A percentile compares a stretch with the other conserved stretches of the same genome.
These are phyloP conservation scores for Diorhabda elongata DNA, from an alignment of 1,140 invertebrate species.

Conservation along the genomic window DNA sequence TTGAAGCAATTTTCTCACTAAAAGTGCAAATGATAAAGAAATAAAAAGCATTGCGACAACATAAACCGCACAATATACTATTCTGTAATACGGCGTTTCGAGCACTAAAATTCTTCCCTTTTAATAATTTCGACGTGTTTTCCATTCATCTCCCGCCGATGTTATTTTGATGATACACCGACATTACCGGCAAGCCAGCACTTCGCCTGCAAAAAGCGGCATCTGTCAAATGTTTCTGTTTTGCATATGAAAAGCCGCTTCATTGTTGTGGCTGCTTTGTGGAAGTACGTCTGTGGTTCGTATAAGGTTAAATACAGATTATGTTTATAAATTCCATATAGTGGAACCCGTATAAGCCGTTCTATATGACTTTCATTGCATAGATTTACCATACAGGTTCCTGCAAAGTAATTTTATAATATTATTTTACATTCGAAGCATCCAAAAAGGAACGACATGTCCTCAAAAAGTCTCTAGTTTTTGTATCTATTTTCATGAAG, in stretches of 20 bases:
- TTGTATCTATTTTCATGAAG: too few relatives aligned
- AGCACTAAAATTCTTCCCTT: background rate
- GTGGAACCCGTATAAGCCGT: background rate
- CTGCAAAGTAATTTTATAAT: background rate
- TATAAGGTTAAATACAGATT: background rate
- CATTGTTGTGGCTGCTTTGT: background rate
- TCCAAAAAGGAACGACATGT: too few relatives aligned
- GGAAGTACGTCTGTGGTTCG: background rate
- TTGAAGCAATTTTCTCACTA: too few relatives aligned
- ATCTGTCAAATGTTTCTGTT: background rate
- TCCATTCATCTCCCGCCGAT: background rate
- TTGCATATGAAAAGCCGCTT: constrained; percentile 2
- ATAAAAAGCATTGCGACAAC: background rate
- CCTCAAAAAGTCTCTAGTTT: too few relatives aligned
- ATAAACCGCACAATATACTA: background rate
- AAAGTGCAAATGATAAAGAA: background rate
- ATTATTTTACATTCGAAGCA: too few relatives aligned
- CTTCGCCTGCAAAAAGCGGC: background rate
- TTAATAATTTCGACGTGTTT: constrained; percentile 1
- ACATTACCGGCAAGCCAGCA: background rate
- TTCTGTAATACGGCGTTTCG: background rate
- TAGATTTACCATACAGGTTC: background rate
- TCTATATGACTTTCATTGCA: background rate
- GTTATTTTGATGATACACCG: constrained; percentile 2
- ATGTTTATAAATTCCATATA: background rate